These are phyloP conservation scores for Taeniopygia guttata DNA, from an alignment of 2,797 vertebrate genomes.

Conservation along the genomic window DNA sequence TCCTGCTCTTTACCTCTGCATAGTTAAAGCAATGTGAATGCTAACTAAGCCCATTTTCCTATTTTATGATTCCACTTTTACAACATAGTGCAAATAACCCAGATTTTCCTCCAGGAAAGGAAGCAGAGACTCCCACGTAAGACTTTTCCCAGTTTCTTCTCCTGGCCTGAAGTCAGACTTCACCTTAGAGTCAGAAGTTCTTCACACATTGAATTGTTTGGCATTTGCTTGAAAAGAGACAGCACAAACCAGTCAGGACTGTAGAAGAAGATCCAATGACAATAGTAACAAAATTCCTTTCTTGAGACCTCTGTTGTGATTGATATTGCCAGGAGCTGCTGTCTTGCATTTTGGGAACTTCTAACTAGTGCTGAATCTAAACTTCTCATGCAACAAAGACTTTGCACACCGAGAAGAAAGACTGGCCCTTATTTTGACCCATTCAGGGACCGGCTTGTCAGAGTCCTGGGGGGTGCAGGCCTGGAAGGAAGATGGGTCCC, in stretches of 20 bases:
- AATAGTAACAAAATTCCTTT: neutral
- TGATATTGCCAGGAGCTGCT: neutral
- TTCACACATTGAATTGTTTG: neutral
- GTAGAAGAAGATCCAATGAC: neutral
- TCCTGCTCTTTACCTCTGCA: neutral
- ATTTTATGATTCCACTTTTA: neutral
- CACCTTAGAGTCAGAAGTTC: neutral
- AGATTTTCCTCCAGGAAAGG: neutral
- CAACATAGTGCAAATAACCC: neutral
- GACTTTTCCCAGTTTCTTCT: neutral
- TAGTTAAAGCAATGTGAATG: neutral
- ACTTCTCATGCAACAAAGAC: neutral
- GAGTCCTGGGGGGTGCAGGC: rapidly evolving
- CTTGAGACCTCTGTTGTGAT: neutral
- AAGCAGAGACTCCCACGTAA: neutral
- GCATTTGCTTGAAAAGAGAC: neutral
- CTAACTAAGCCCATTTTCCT: neutral
- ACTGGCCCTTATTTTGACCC: neutral
- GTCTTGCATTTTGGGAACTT: neutral
- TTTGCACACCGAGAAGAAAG: neutral
- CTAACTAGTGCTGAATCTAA: neutral
- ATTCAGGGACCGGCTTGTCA: neutral
- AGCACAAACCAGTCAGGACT: neutral
- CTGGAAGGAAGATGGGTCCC: neutral
- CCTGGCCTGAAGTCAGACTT: neutral